Evolutionary conservation across 35 echinoderm and acorn worm species (phyloP).

Genomic region (Hemicentrotus pulcherrimus): DNA sequence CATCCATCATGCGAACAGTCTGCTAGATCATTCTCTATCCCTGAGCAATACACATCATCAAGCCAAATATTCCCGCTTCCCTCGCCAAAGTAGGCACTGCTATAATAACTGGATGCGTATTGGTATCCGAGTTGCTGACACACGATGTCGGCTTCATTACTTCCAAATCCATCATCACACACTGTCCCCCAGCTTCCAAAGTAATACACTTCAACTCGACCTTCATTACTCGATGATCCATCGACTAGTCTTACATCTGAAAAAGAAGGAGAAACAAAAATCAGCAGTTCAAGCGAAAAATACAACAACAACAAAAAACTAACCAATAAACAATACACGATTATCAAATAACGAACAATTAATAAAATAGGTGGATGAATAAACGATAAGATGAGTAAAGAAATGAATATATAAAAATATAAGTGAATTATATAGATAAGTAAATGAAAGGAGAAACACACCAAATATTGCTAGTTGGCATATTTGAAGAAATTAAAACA

Average conservation of each 20-base stretch:
- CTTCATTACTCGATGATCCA: not conserved
- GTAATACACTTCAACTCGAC: not conserved
- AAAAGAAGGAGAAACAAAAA: not conserved
- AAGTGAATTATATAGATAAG: no score
- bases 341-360: no score
- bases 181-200: not conserved
- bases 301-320: no score
- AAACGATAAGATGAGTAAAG: no score
- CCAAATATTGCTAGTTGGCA: no score
- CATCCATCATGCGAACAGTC: not conserved
- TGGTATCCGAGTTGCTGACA: not conserved
- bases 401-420: no score
- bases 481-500: no score
- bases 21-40: not conserved
- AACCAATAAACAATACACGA: no score
- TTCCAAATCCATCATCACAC: not conserved
- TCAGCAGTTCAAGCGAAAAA: no score
- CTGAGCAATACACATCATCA: not conserved
- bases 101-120: not conserved
- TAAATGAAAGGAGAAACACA: no score
- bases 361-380: no score
- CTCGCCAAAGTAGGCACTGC: not conserved
- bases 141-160: not conserved
- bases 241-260: not conserved
- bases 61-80: not conserved